Evolutionary conservation across 2,797 vertebrate genomes (phyloP).

Genomic region (Jordanella pulchra): DNA sequence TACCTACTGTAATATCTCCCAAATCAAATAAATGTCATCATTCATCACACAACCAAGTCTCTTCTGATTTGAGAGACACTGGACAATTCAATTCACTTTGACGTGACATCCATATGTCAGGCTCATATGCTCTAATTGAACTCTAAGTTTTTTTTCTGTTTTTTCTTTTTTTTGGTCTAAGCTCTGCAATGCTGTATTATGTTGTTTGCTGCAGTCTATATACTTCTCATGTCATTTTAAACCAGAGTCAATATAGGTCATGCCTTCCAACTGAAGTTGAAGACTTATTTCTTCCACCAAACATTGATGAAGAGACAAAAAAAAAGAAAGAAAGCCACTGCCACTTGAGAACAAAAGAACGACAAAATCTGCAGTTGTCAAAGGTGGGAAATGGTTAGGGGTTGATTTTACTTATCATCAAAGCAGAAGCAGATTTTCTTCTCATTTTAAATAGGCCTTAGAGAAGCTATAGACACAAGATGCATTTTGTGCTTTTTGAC

Average conservation of each 20-base stretch:
- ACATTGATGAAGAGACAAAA: background rate
- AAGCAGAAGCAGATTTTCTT: background rate
- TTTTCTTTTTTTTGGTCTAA: constrained; percentile 45
- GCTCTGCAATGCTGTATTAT: constrained; percentile 34
- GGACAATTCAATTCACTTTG: constrained; percentile 68
- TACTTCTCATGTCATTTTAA: constrained; percentile 12
- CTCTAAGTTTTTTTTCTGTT: constrained; percentile 60
- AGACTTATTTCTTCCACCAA: constrained; percentile 4
- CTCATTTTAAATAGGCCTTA: background rate
- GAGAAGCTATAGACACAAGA: too few species aligned
- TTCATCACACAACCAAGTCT: constrained; percentile 70
- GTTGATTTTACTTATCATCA: background rate
- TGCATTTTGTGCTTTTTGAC: background rate
- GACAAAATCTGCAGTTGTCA: background rate
- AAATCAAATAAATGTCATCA: constrained; percentile 80
- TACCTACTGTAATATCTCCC: constrained; percentile 74
- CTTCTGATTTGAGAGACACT: constrained; percentile 63
- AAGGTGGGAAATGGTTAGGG: background rate
- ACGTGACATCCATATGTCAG: constrained; percentile 70
- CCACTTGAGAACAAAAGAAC: background rate
- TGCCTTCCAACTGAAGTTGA: constrained; percentile 10
- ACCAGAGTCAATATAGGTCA: background rate
- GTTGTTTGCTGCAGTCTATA: constrained; percentile 17
- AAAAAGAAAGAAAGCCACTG: background rate
- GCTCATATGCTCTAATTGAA: constrained; percentile 60